phyloP scores from a whole-genome alignment of 2,888 invertebrate species.

The Platynereis dumerilii region DNA sequence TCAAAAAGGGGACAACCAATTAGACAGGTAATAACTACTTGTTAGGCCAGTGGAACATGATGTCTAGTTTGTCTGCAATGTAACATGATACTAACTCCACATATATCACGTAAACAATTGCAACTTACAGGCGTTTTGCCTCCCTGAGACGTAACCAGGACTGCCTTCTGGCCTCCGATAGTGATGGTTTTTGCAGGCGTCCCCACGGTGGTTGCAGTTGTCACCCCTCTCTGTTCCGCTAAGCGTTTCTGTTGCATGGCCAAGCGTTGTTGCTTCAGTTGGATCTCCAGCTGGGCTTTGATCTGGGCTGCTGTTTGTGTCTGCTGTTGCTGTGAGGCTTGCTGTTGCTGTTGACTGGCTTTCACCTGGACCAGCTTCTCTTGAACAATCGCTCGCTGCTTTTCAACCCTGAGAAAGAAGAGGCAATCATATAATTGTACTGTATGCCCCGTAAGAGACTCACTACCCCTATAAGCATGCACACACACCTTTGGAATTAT shows the following conservation, averaged over 20 bases:
- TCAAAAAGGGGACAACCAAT: too few species aligned
- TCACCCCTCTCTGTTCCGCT: slow-evolving; percentile 42
- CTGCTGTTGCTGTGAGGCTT: slow-evolving; percentile 39
- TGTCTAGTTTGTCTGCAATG: too few species aligned
- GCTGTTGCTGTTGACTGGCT: slow-evolving; percentile 28
- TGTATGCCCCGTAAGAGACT: slow-evolving; percentile 92
- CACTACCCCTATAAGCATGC: slow-evolving; percentile 94
- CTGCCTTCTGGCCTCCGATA: slow-evolving; percentile 13
- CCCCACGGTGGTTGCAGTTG: slow-evolving; percentile 34
- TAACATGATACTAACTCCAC: too few species aligned
- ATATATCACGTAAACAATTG: too few species aligned
- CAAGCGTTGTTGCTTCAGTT: slow-evolving; percentile 84
- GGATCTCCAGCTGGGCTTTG: slow-evolving; percentile 87
- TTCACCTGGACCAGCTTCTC: slow-evolving; percentile 64
- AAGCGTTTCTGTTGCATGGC: slow-evolving; percentile 85
- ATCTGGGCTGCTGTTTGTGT: slow-evolving; percentile 60
- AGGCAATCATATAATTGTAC: slow-evolving; percentile 45
- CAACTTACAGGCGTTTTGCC: slow-evolving; percentile 19
- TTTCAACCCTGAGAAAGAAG: slow-evolving; percentile 53
- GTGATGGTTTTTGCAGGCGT: slow-evolving; percentile 8
- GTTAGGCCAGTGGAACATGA: too few species aligned
- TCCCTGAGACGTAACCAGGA: slow-evolving; percentile 3
- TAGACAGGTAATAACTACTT: too few species aligned
- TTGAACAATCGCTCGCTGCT: slow-evolving; percentile 61
- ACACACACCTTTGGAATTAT: too few species aligned